Evolutionary conservation across 2,888 invertebrate genomes (phyloP), one percentile per base, ranked within the genome.

Genomic region (Schrankia costaestrigalis): DNA sequence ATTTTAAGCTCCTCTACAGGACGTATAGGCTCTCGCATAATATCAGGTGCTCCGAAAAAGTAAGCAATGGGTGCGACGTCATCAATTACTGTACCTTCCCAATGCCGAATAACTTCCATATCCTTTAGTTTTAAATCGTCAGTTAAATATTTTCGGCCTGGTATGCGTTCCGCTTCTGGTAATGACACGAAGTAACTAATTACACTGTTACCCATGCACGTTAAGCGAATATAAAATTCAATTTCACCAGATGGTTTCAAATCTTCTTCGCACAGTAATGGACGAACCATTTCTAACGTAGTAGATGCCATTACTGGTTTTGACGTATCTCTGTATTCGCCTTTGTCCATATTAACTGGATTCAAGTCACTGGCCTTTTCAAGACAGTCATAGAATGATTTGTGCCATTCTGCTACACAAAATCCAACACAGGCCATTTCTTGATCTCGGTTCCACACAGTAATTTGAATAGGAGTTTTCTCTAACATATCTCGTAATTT

Each of bases 381-480:
- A 8, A 87, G 56, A 29, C 79, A 76, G 0, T 77, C 67, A 12
- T 81, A 72, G 44, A 86, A 87, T 1, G 82, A 71, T 37, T 84
- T 39, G 18, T 87, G 81, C 87, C 87, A 87, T 37, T 79, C 63
- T 0, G 80, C 71, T 3, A 71, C 38, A 33, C 77, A 77, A 30
- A 81, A 83, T 3, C 85, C 86, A 22, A 80, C 50, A 31, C 86
- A 86, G 26, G 78, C 72, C 64, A 87, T 70, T 3, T 76, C 71
- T 43, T 86, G 73, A 31, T 86, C 84, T 56, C 85, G 73, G 28
- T 87, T 86, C 87, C 86, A 87, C 0, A 85, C 86, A 6, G 83
- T 78, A 3, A 87, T 71, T 26, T 78, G 73, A 26, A 87, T 73
- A 1, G 86, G 86, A 11, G 86, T 84, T 35, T 80, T 74, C 34